phyloP scores from a whole-genome alignment of 2,888 invertebrate genomes.

The Cephonodes hylas region DNA sequence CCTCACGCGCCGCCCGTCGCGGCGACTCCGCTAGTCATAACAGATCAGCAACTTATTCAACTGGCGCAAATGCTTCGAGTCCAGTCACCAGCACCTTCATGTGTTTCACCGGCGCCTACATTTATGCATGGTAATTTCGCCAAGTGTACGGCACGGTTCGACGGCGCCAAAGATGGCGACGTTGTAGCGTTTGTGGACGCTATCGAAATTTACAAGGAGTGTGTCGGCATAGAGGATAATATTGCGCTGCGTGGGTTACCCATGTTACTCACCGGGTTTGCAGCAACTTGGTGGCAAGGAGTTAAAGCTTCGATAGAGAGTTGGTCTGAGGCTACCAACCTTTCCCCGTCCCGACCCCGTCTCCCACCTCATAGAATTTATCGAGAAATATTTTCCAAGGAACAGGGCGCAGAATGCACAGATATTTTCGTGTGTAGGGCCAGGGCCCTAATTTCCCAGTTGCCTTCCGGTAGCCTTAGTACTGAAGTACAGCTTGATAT shows the following conservation, averaged over 20 bases:
- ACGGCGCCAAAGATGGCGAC: slow-evolving; percentile 17
- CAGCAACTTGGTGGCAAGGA: slow-evolving; percentile 24
- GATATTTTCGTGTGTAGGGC: no score
- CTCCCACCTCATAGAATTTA: slow-evolving; percentile 10
- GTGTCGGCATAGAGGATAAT: slow-evolving; percentile 14
- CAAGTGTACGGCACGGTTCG: slow-evolving; percentile 21
- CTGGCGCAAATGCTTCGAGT: neutral
- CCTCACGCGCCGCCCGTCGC: neutral
- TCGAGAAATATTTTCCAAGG: no score
- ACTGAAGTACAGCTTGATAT: no score
- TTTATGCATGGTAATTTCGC: slow-evolving; percentile 14
- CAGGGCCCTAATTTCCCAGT: no score
- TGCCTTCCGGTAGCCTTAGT: no score
- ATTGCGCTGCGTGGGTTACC: slow-evolving; percentile 24
- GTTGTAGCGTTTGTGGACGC: slow-evolving; percentile 25
- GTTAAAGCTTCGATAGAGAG: neutral
- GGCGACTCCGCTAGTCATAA: neutral
- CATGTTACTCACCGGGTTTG: slow-evolving; percentile 24
- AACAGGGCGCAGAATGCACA: neutral
- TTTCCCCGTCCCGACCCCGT: slow-evolving; percentile 12
- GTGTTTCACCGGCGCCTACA: neutral
- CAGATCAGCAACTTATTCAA: no score
- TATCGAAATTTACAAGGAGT: slow-evolving; percentile 21
- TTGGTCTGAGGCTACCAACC: slow-evolving; percentile 6
- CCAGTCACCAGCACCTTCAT: neutral